Evolutionary conservation across 2,888 invertebrate genomes (phyloP), one percentile per base, ranked within the genome.

Genomic region (Erynnis tages): DNA sequence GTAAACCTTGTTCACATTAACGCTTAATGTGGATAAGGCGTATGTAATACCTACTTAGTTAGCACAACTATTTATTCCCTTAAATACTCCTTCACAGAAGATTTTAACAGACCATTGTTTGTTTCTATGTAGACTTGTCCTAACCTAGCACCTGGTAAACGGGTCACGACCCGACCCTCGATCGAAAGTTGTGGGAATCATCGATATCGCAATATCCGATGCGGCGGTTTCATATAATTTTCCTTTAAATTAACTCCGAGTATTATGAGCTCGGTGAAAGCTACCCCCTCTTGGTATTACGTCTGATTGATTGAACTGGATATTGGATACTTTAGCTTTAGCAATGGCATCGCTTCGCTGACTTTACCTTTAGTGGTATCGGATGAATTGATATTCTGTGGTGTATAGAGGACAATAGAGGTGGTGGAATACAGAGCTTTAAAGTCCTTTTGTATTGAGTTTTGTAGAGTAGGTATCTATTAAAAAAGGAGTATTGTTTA

Each of bases 121-220:
- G n/a, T n/a, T 7, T 30, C 40, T n/a, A 7, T 25, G 35, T 50
- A 43, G 27, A 34, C 32, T 34, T 32, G 21, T 25, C 46, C 50
- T 43, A 35, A 43, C 13, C 17, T 50, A 29, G 43, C 43, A 43
- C 43, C 50, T 50, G 27, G 43, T 29, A 50, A 41, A 35, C 35
- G 27, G 49, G 41, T 41, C 49, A 49, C 27, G 50, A 29, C 43
- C 49, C 43, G n/a, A 35, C 41, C 13, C 29, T 21, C 48, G 44
- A 48, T 17, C 50, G 50, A 50, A 50, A 43, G 41, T 49, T 34
- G 30, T 40, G 40, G 32, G 27, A 43, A 43, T 50, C 35, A 41
- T 35, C 35, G 43, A 43, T 41, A 30, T 41, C 23, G 41, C 49
- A 41, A 49, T 41, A 43, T 50, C 35, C 41, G 41, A 43, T 25